A percentile compares a stretch with the other conserved stretches of the same genome.
Evolutionary conservation across 2,888 invertebrate genomes (phyloP).

Genomic region (Drosophila hamatofila): DNA sequence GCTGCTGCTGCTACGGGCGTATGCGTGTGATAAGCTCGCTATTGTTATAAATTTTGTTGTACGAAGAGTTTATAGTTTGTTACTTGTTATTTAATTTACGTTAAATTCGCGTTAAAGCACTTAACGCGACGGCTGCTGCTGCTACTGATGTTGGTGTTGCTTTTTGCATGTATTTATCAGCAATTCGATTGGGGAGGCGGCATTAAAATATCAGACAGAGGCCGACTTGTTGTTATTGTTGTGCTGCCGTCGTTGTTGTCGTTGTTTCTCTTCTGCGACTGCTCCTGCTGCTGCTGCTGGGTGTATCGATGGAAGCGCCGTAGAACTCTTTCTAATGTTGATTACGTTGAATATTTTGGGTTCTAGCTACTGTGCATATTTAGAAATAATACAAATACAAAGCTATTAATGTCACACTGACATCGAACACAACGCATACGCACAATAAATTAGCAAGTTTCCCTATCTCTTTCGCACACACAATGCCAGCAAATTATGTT

Average conservation of each 20-base stretch:
- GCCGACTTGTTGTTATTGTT: slow-evolving; percentile 46
- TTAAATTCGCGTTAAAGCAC: slow-evolving; percentile 32
- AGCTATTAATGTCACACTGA: slow-evolving; percentile 31
- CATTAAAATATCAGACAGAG: slow-evolving; percentile 39
- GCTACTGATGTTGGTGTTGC: slow-evolving; percentile 8
- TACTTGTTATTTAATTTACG: slow-evolving; percentile 72
- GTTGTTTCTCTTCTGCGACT: neutral
- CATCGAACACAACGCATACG: slow-evolving; percentile 44
- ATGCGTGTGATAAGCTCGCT: slow-evolving; percentile 68
- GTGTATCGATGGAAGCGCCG: slow-evolving; percentile 45
- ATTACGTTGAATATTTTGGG: slow-evolving; percentile 23
- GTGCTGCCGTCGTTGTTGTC: slow-evolving; percentile 9
- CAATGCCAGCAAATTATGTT: slow-evolving; percentile 50
- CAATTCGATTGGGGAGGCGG: slow-evolving; percentile 44
- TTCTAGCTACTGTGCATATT: slow-evolving; percentile 23
- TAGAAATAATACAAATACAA: slow-evolving; percentile 37
- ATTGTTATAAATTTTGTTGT: slow-evolving; percentile 67
- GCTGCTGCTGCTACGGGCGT: slow-evolving; percentile 26
- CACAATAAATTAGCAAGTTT: slow-evolving; percentile 63
- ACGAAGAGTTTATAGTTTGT: slow-evolving; percentile 55
- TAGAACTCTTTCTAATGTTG: slow-evolving; percentile 23
- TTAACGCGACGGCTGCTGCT: slow-evolving; percentile 30
- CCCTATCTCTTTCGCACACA: slow-evolving; percentile 28
- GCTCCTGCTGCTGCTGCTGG: neutral
- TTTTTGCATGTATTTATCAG: slow-evolving; percentile 58